Evolutionary conservation across 2,797 vertebrate genomes (phyloP).

Genomic region (Coracias cyanogaster): DNA sequence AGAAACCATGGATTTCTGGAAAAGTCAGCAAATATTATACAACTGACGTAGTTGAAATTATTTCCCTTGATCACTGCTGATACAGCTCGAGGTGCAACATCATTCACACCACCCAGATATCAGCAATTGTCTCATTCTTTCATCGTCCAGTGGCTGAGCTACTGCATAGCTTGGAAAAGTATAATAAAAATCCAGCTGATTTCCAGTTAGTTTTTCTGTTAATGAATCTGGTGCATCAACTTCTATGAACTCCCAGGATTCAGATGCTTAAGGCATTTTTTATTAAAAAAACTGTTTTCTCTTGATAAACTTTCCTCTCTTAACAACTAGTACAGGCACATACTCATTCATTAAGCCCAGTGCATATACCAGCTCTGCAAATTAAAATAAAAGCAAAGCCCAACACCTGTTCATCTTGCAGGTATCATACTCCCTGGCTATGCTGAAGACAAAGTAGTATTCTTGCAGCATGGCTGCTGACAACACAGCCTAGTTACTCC

Average conservation of each 20-base stretch:
- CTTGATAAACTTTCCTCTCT: neutral
- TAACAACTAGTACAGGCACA: fast-evolving
- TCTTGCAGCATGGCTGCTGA: neutral
- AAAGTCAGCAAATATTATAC: neutral
- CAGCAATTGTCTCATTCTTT: neutral
- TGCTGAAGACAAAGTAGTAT: neutral
- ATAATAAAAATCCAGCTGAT: neutral
- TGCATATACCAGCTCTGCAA: neutral
- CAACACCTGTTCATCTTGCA: neutral
- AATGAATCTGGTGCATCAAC: neutral
- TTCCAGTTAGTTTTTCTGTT: neutral
- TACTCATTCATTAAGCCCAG: neutral
- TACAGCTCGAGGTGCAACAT: neutral
- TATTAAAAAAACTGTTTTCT: neutral
- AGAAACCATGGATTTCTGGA: neutral
- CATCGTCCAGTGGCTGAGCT: neutral
- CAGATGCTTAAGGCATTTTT: neutral
- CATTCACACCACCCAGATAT: neutral
- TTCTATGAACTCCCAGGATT: neutral
- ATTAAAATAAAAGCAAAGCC: neutral
- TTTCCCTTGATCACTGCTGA: neutral
- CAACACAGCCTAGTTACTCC: neutral
- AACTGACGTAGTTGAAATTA: neutral
- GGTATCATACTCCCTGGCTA: neutral
- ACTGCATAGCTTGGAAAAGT: neutral